These are phyloP conservation scores for Corythoichthys haematopterus DNA, from an alignment of 2,113 vertebrate species.

Conservation along the genomic window DNA sequence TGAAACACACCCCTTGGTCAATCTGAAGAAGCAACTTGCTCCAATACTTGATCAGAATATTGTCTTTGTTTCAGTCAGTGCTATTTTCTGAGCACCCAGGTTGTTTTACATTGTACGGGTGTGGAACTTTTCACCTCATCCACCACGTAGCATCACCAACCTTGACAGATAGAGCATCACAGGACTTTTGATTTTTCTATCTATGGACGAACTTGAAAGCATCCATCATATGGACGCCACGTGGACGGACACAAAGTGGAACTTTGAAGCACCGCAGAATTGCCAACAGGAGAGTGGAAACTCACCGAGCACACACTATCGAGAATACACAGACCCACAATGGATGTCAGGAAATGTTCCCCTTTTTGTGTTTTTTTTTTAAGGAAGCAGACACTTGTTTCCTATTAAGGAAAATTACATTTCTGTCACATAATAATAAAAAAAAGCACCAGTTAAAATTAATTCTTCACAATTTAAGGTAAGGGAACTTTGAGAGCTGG, in stretches of 20 bases:
- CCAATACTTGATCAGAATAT: constrained; percentile 57
- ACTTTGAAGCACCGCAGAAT: constrained; percentile 49
- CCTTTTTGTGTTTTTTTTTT: constrained; percentile 20
- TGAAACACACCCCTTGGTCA: constrained; percentile 79
- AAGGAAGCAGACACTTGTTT: constrained; percentile 63
- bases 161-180: constrained; percentile 45
- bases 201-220: constrained; percentile 33
- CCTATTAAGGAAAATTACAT: constrained; percentile 58
- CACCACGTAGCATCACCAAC: constrained; percentile 67
- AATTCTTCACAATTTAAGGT: constrained; percentile 78
- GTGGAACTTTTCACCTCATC: constrained; percentile 56
- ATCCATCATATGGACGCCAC: constrained; percentile 37
- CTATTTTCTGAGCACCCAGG: constrained; percentile 50
- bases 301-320: constrained; percentile 56
- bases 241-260: constrained; percentile 44
- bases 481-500: constrained; percentile 39
- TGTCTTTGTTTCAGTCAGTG: constrained; percentile 48
- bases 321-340: constrained; percentile 59
- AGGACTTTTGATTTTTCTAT: constrained; percentile 42
- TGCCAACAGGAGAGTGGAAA: constrained; percentile 50
- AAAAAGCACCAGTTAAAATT: constrained; percentile 71
- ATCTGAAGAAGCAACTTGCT: constrained; percentile 59
- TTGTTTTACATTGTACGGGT: constrained; percentile 54
- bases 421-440: constrained; percentile 63
- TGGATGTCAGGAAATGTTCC: constrained; percentile 56